Conservation (phyloP, 2,797 vertebrate species). For the Falco columbarius region DNA sequence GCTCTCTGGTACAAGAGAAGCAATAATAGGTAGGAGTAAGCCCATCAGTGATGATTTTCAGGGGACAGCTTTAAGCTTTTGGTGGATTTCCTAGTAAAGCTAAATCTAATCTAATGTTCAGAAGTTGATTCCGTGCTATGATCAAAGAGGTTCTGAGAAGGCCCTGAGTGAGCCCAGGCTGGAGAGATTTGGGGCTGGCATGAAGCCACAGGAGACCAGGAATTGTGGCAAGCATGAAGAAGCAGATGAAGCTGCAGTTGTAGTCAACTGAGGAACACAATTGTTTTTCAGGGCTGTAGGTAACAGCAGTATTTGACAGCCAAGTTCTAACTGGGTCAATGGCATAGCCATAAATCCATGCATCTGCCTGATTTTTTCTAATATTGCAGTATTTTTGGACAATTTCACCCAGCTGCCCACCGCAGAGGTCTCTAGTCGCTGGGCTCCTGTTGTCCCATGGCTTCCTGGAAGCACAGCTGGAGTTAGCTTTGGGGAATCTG, state of each 20-base stretch:
- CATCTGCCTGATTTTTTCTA: background rate
- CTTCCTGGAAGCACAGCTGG: background rate
- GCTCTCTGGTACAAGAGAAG: background rate
- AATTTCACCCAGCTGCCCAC: background rate
- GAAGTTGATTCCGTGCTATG: background rate
- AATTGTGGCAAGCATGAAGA: background rate
- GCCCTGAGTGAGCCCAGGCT: background rate
- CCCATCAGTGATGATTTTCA: background rate
- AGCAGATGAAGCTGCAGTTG: background rate
- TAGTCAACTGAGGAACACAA: background rate
- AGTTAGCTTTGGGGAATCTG: background rate
- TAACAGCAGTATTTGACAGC: background rate
- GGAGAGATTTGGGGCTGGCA: background rate
- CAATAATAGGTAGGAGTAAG: background rate
- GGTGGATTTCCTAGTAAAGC: background rate
- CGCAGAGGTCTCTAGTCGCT: background rate
- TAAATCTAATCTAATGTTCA: background rate
- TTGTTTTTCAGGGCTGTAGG: background rate
- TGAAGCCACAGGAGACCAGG: background rate
- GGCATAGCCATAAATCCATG: background rate
- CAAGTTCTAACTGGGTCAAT: background rate
- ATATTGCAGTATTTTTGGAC: background rate
- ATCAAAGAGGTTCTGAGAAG: background rate
- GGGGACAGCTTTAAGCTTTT: background rate
- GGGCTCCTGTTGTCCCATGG: fast-evolving